A percentile compares a stretch with the other conserved stretches of the same genome.
phyloP scores from a whole-genome alignment of 2,113 vertebrate genomes.

The Progne subis region DNA sequence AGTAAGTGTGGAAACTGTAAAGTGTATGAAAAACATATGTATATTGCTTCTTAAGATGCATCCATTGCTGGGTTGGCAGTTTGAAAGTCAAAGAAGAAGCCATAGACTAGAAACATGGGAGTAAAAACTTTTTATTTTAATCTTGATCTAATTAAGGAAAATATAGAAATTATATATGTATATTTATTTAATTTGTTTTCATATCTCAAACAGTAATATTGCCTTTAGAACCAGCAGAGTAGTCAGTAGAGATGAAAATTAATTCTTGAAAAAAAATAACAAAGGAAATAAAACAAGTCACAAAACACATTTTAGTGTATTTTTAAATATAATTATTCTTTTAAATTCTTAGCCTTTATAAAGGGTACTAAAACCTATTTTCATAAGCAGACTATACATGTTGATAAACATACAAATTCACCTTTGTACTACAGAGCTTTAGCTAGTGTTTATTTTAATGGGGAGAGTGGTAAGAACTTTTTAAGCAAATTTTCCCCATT shows the following conservation, averaged over 20 bases:
- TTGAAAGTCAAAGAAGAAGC: neutral
- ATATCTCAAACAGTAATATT: neutral
- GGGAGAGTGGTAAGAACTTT: neutral
- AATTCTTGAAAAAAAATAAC: conserved; percentile 3
- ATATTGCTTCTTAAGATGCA: neutral
- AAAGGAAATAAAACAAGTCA: neutral
- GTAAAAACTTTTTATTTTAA: neutral
- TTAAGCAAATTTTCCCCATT: neutral
- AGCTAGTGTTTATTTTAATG: neutral
- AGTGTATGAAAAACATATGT: neutral
- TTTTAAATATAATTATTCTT: conserved; percentile 38
- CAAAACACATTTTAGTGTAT: neutral
- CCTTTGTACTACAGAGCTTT: neutral
- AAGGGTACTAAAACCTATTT: neutral
- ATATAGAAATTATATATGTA: neutral
- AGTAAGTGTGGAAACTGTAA: neutral
- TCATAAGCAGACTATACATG: neutral
- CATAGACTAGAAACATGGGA: neutral
- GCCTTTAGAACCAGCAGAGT: neutral
- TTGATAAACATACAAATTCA: neutral
- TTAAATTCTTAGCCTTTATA: neutral
- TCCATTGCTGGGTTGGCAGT: neutral
- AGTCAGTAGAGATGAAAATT: neutral
- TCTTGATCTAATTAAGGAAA: neutral
- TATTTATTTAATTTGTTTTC: neutral